Evolutionary conservation across 2,113 vertebrate genomes (phyloP), one percentile per base, ranked within the genome.

Genomic region (Tamias sibiricus): DNA sequence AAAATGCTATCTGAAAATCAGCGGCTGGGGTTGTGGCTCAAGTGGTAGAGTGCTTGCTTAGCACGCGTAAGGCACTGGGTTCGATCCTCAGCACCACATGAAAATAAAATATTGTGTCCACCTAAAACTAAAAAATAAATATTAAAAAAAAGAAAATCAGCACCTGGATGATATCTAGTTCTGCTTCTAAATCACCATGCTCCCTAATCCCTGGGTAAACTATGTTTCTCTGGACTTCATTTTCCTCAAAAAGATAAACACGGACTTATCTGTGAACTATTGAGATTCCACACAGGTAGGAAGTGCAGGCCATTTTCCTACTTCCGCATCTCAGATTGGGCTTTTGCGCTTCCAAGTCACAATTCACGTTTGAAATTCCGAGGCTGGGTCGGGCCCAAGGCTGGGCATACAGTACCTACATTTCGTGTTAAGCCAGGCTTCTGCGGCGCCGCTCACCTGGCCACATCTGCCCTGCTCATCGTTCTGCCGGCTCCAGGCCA

Each of bases 391-490:
- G 35, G 86, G 72, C 42, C 72, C 49, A 49, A 87, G 32, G 76
- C 24, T 24, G 64, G 37, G 16, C 35, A 57, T 75, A 64, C 30
- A 12, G 2, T 10, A 37, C 14, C 44, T 68, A 68, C 49, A 8
- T 17, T 40, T 30, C 30, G 62, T 57, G 49, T 44, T 37, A n/a
- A 13, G 44, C 76, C 72, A 35, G 89, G 66, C 35, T 69, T 32
- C 74, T 4, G 77, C 62, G 52, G 74, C 42, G 64, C 92, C 68
- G 79, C 96, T 97, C 97, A 95, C 95, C 93, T 68, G 93, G 75
- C 83, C 89, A 44, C 64, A 80, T 83, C 83, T n/a, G 87, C 90
- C 90, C 62, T 0, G 87, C 1, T 62, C 96, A 87, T 49, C 76
- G 87, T 94, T 47, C 94, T 26, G 59, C 26, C 59, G 59, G 59